Evolutionary conservation across 2,888 invertebrate species (phyloP).

Genomic region (Alviniconcha strummeri): DNA sequence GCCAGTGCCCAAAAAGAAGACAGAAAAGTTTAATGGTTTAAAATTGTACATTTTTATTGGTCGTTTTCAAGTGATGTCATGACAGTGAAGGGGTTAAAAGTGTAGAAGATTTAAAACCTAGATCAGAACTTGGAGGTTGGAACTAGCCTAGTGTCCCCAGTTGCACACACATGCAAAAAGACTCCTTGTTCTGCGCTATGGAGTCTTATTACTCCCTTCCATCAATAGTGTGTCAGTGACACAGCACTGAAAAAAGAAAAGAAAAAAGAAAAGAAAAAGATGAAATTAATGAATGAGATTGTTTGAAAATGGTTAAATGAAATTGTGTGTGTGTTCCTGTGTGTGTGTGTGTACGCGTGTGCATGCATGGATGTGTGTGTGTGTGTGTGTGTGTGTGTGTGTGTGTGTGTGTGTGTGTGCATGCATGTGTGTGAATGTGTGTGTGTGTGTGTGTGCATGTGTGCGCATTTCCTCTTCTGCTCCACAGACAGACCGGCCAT

Average conservation of each 20-base stretch:
- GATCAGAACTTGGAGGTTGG: too few species aligned
- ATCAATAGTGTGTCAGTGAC: too few species aligned
- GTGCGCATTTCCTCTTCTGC: neutral
- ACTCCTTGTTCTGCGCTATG: too few species aligned
- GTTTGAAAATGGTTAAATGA: neutral
- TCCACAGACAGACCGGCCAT: conserved; percentile 4
- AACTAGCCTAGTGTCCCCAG: too few species aligned
- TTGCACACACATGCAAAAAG: too few species aligned
- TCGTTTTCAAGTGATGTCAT: too few species aligned
- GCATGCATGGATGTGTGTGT: neutral
- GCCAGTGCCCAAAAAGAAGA: too few species aligned
- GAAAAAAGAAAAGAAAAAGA: neutral
- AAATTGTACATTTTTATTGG: too few species aligned
- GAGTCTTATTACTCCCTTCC: too few species aligned
- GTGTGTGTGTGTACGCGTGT: neutral
- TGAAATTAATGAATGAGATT: neutral
- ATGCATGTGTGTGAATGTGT: neutral
- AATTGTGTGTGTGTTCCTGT: neutral
- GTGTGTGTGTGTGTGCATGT: neutral
- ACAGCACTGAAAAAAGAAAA: neutral
- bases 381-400: neutral
- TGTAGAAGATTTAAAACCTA: too few species aligned
- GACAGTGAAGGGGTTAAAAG: too few species aligned
- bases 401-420: neutral
- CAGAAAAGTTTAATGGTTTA: too few species aligned